Evolutionary conservation across 2,113 vertebrate genomes (phyloP), one percentile per base, ranked within the genome.

Genomic region (Sarotherodon lohbergeri): DNA sequence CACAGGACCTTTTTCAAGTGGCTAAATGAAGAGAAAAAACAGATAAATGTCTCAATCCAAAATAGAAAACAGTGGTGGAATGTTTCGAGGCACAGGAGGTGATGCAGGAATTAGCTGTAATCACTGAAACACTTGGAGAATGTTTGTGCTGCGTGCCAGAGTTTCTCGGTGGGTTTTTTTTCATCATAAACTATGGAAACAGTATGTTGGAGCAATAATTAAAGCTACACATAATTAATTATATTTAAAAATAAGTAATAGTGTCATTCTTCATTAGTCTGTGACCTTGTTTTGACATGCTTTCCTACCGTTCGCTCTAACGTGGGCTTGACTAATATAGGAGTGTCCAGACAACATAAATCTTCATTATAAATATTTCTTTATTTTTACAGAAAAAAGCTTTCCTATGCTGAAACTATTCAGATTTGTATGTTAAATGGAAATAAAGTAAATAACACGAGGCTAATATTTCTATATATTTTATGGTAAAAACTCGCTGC

Each of bases 91-190:
- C 50, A 86, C 16, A 11, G 43, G 89, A 89, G 89, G 92, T 92
- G 90, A 93, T 61, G 78, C 50, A 84, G 81, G 80, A 94, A 91
- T 95, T 91, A 93, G 80, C 85, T 87, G 46, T 92, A 89, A 92
- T 94, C 87, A 80, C 85, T 78, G 82, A 94, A 90, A 88, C 50
- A 86, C 80, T 86, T 81, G 13, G 66, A 92, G 89, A 93, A 93
- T 93, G 91, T 83, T 14, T 88, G 86, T 84, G 76, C 80, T 92
- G 82, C 80, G 36, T 88, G 76, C 91, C 22, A 91, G 17, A 87
- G 39, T 71, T 79, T 66, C 80, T 91, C 81, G 50, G 68, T 87
- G 27, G 16, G 1, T n/a, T 52, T 43, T 50, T 29, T 19, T 32
- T 43, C 17, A 46, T 86, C 32, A 39, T 82, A 24, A 7, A 29